Base-by-base conservation (phyloP, 2,888 invertebrate genomes). In the Empis livida region DNA sequence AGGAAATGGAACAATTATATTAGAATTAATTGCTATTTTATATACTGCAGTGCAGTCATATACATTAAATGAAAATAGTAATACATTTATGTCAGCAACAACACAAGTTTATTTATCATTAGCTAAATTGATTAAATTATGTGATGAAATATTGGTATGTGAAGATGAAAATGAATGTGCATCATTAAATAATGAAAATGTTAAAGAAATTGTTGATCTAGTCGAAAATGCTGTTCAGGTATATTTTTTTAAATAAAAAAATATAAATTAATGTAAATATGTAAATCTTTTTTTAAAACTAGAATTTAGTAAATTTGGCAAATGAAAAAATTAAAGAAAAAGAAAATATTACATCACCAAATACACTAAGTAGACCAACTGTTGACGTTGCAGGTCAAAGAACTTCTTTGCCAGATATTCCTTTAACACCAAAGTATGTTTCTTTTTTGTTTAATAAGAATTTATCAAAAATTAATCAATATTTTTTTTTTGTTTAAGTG, bases 1-100 rank as follows among this genome's bases (percentile, higher is more conserved):
- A 3, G 93, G 91, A 53, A 91, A 93, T 69, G 92, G 92, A 53
- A 92, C 92, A 44, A 85, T 94, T 60, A 88, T 94, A 53, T 76
- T 95, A 65, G 94, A 95, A 70, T 89, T 87, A 47, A 87, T 94
- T 56, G 87, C 90, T 63, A 82, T 13, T n/a, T n/a, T 27, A 31
- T 14, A 20, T 17, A 43, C 40, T 52, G 68, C 67, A 46, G 62
- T 70, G 35, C 67, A 68, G 55, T 61, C 65, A 16, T 63, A 69
- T 47, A 64, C 63, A 49, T 54, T 65, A 45, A 67, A 68, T 55
- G 67, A 68, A 53, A 63, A 70, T 50, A 70, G 65, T 54, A 63
- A 64, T 52, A 61, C 64, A 44, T 59, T 70, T 55, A 58, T 64
- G 59, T 84, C 84, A 46, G 89, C 90, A 13, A 88, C 87, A 45